Base-by-base conservation (phyloP, 2,888 invertebrate species). In the Alviniconcha strummeri region DNA sequence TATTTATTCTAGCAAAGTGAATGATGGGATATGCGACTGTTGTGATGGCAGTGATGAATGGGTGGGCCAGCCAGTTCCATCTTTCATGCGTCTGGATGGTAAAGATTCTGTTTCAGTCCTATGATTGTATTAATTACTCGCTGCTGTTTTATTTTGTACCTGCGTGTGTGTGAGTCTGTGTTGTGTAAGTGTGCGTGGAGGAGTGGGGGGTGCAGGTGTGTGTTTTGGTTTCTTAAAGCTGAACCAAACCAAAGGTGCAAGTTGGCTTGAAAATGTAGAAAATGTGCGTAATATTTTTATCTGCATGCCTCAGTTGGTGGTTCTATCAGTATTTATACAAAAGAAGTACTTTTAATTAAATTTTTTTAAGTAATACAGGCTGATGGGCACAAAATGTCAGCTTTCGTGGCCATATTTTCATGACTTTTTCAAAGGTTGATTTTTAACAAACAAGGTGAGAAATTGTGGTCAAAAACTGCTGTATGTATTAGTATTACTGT, bases 11-110 rank as follows among this genome's bases (percentile, higher is more conserved):
- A 93, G 93, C 78, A 90, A 93, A 81, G 94, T 95, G 60, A 94
- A 94, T 89, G 95, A 95, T 89, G 94, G 94, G 13, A 93, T 94
- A 78, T 94, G 94, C 91, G 95, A 98, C 94, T 98, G 98, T 91
- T 97, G 97, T 93, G 97, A 97, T 94, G 97, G 97, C n/a, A 96
- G 97, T 77, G 97, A 97, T 94, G 97, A 97, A 93, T 97, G 96
- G 91, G 75, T 79, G 8, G 96, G 89, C 8, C 82, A 80, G 8
- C 57, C 69, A 13, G 88, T 90, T 0, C 90, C 88, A 36, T 83
- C 85, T 6, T 85, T 85, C 17, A 88, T 91, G 64, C 86, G 86
- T 55, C 82, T 89, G n/a, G 52, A 52, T 67, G 54, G 17, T 80
- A 55, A n/a, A 55, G 67, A 15, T 52, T 36, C 36, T 36, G 36